phyloP scores from a whole-genome alignment of 2,888 invertebrate genomes.

The Cryptus armator region DNA sequence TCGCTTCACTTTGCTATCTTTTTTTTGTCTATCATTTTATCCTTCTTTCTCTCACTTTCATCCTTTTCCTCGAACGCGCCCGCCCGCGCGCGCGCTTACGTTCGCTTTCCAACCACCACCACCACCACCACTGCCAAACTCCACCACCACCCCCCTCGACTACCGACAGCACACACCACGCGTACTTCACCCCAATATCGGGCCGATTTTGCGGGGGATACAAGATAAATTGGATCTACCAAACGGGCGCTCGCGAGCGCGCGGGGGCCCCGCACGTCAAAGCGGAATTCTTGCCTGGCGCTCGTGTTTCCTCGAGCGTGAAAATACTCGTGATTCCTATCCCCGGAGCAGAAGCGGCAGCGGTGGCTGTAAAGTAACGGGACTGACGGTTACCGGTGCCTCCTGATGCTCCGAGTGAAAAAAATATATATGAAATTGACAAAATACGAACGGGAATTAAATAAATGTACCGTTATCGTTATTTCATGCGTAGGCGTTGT shows the following conservation, averaged over 20 bases:
- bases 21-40: slow-evolving; percentile 44
- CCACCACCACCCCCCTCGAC: slow-evolving; percentile 20
- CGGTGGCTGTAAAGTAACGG: slow-evolving; percentile 5
- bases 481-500: background rate
- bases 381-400: background rate
- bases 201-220: slow-evolving; percentile 68
- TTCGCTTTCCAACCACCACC: slow-evolving; percentile 31
- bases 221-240: slow-evolving; percentile 78
- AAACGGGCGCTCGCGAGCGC: slow-evolving; percentile 67
- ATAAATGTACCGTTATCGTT: background rate
- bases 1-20: slow-evolving; percentile 46
- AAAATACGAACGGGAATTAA: background rate
- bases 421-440: slow-evolving; percentile 32
- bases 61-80: slow-evolving; percentile 41
- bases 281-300: slow-evolving; percentile 75
- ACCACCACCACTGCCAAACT: background rate
- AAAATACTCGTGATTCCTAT: slow-evolving; percentile 75
- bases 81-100: slow-evolving; percentile 35
- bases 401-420: slow-evolving; percentile 13
- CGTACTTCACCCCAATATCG: slow-evolving; percentile 69
- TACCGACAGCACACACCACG: slow-evolving; percentile 45
- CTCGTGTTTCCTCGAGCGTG: slow-evolving; percentile 73
- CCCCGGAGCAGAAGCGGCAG: slow-evolving; percentile 38
- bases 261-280: slow-evolving; percentile 75
- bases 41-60: slow-evolving; percentile 46